Percentiles rank a stretch among this genome's conserved stretches.
Conservation (phyloP, 1,140 invertebrate genomes). For the Wasmannia auropunctata region DNA sequence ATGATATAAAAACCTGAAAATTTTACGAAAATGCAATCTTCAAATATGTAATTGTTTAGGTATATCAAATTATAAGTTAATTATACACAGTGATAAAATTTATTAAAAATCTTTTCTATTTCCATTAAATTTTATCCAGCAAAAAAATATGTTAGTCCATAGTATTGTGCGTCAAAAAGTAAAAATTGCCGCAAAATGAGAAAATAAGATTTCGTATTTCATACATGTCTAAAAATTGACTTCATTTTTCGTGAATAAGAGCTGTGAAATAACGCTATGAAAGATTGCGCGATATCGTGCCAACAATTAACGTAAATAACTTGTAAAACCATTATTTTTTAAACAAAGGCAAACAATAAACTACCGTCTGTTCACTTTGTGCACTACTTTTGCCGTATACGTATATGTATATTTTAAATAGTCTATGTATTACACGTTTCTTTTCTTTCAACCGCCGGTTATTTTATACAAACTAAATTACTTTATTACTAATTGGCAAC, state of each 20-base stretch:
- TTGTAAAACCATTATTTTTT: neutral
- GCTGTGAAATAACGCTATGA: neutral
- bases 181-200: neutral
- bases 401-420: neutral
- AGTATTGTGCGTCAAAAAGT: neutral
- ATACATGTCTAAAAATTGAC: neutral
- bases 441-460: neutral
- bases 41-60: neutral
- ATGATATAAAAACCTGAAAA: neutral
- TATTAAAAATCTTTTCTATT: neutral
- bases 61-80: neutral
- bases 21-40: neutral
- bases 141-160: neutral
- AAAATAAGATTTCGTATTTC: neutral
- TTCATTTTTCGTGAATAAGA: neutral
- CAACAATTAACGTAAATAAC: neutral
- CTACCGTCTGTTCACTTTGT: neutral
- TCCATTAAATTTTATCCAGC: neutral
- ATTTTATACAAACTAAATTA: constrained; percentile 20
- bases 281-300: neutral
- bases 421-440: neutral
- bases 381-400: neutral
- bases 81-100: neutral
- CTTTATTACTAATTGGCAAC: neutral
- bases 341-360: constrained; percentile 6